Percentiles rank a stretch among this genome's conserved stretches.
Conservation (phyloP, 2,113 vertebrate genomes). For the Xenotilapia leptura region DNA sequence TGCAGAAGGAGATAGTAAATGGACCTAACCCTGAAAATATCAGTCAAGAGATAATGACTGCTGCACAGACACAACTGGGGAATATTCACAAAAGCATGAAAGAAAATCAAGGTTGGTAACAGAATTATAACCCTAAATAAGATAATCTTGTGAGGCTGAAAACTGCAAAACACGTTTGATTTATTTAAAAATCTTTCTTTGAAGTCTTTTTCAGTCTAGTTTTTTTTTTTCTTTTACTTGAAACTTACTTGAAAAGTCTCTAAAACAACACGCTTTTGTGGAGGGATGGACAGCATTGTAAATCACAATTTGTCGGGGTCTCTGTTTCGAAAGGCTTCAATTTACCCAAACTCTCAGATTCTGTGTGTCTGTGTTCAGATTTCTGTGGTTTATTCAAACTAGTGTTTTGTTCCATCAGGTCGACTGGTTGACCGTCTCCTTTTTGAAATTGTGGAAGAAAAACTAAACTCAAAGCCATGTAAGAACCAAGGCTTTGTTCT, state of each 20-base stretch:
- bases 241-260: background rate
- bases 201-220: background rate
- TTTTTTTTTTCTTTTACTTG: background rate
- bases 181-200: background rate
- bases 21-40: slow-evolving; percentile 8
- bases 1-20: slow-evolving; percentile 53
- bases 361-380: background rate
- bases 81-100: slow-evolving; percentile 74
- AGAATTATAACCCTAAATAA: background rate
- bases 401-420: slow-evolving; percentile 54
- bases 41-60: background rate
- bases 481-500: slow-evolving; percentile 90
- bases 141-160: background rate
- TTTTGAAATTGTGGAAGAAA: slow-evolving; percentile 76
- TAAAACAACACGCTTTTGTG: background rate
- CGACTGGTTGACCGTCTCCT: slow-evolving; percentile 68
- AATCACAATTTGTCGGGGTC: background rate
- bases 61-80: slow-evolving; percentile 67
- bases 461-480: slow-evolving; percentile 83
- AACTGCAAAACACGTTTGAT: background rate
- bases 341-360: background rate
- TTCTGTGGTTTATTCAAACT: background rate
- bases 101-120: slow-evolving; percentile 64
- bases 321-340: background rate
- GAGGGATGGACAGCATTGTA: background rate